Evolutionary conservation across 2,888 invertebrate genomes (phyloP), one percentile per base, ranked within the genome.

Genomic region (Diaphora mendica): DNA sequence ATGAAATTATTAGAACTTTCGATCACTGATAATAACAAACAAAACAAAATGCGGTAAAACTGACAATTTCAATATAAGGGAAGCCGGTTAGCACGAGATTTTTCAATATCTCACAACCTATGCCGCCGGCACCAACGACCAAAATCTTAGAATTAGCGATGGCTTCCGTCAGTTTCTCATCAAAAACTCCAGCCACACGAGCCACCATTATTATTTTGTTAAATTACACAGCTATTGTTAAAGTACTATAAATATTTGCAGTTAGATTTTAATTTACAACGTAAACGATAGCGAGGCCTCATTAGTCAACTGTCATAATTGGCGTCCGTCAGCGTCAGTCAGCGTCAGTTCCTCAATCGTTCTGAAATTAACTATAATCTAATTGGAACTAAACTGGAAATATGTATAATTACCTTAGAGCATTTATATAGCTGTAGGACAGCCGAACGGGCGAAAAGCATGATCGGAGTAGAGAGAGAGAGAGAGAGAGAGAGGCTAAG

Each of bases 71-170:
- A 86, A 99, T 99, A 84, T 99, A 96, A 64, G 97, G 96, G 91
- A 99, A 99, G 79, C 99, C 99, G 80, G 98, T 98, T 68, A 99
- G 96, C 51, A 99, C 99, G 81, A 99, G 97, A 96, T 99, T 99
- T 93, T 99, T 99, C 62, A 99, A 95, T 83, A 99, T 97, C 95
- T 99, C 99, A 95, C 99, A 99, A 80, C 99, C 99, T 88, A 99
- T 99, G 75, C 99, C 99, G 81, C 99, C 99, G 86, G 99, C 99
- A 72, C 99, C 99, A 42, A 99, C 98, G 26, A 99, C 97, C 78
- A 99, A 95, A 70, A 99, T 95, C 94, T 98, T 98, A 20, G 97
- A 97, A 82, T 96, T 95, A 39, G 96, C 95, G 77, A 98, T 96
- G 68, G 96, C 96, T 86, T 97, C 96, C 78, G 97, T 96, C 78